Evolutionary conservation across 1,140 invertebrate species (phyloP), one percentile per base, ranked within the genome.

Genomic region (Drosophila kurseongensis): DNA sequence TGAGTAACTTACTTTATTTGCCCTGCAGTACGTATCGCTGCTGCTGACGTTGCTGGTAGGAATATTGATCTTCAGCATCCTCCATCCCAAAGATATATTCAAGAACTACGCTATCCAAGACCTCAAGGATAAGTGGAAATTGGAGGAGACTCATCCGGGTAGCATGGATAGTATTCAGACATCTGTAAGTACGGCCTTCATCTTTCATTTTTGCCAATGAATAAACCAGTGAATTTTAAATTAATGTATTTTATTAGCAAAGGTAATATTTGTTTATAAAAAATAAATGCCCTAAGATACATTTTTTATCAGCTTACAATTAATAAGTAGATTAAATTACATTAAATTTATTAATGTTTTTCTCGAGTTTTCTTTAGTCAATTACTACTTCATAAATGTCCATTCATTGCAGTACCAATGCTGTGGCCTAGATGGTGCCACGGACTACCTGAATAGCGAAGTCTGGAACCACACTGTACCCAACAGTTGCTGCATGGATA

Each of bases 391-490:
- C n/a, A n/a, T n/a, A n/a, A n/a, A 12, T 10, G 9, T 35, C n/a
- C n/a, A 5, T 32, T 29, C 38, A 23, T 92, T 93, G 8, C 74
- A 96, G 95, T 91, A 94, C 23, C 12, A 93, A n/a, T 96, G 95
- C 77, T 96, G 95, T 86, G 95, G 95, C n/a, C 90, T 94, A 36
- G 74, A 92, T 7, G 83, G 91, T 16, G 75, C 92, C 0, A 29
- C 62, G 0, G 94, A 95, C 73, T 95, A 93, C 75, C 35, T 84
- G 4, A 7, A 23, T 1, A 68, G 92, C 13, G 45, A 63, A 5
- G 81, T 92, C 62, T 72, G 56, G 27, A 75, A 75, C 23, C 36
- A 45, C 1, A 88, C 78, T 9, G 80, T 83, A 14, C 90, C 90
- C 8, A 80, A 68, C 12, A 93, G 84, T 75, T 95, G 94, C 75